Evolutionary conservation across 2,797 vertebrate species (phyloP), one percentile per base, ranked within the genome.

Genomic region (Garrulus glandarius): DNA sequence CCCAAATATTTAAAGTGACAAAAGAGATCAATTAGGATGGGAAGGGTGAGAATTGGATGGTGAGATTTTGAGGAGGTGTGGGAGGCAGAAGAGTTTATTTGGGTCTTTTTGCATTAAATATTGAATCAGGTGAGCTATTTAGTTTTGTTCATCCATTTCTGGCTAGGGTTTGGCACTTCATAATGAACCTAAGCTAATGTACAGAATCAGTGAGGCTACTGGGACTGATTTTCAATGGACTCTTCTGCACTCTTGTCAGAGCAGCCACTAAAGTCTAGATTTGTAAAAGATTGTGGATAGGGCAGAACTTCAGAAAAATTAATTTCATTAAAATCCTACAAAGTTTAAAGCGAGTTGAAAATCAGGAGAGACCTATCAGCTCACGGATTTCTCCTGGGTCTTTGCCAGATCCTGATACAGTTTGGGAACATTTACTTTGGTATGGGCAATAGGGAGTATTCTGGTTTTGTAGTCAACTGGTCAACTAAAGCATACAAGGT

Each of bases 361-460:
- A 53, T 67, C 75, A 52, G 23, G 18, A 95, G 27, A 92, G 30
- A 55, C 20, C 24, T 86, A 75, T 64, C 50, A 91, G 65, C 32
- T 68, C 71, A 75, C 41, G 32, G 68, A 36, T 52, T 68, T 80
- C 59, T 94, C 74, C 52, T 63, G n/a, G 2, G 50, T 76, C 13
- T 53, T 92, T 84, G 49, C 27, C 97, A 59, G 61, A 84, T 67
- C 79, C 84, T 82, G 84, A 32, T 89, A 71, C 1, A 27, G 61
- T 96, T 97, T 91, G 88, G 83, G 93, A 96, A 87, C 59, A 69
- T 95, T 97, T 97, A 85, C 74, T 95, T 96, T 96, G 84, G 39
- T 72, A 89, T 39, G 49, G 53, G 37, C 49, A 65, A 30, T 13
- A 94, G 77, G 78, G 92, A 95, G 47, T 52, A 69, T 85, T 95